Evolutionary conservation across 1,140 invertebrate species (phyloP).

Genomic region (Drosophila subpulchrella): DNA sequence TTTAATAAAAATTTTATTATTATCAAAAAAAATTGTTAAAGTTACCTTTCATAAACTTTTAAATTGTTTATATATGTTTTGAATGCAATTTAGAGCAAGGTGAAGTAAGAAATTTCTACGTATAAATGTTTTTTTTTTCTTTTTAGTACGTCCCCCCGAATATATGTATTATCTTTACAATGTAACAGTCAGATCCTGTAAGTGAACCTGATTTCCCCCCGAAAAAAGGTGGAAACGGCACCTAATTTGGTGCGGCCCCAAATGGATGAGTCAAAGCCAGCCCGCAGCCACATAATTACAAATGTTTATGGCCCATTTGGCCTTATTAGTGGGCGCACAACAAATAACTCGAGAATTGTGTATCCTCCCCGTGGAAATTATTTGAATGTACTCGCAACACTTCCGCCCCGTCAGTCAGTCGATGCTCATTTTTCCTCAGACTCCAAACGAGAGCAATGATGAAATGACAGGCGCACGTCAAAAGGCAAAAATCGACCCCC

Average conservation of each 20-base stretch:
- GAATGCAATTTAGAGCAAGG: no score
- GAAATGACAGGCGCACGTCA: conserved; percentile 78
- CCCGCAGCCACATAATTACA: conserved; percentile 59
- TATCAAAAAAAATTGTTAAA: no score
- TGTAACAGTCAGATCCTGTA: not conserved
- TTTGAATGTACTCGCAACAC: conserved; percentile 45
- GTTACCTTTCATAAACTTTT: no score
- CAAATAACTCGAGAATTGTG: conserved; percentile 75
- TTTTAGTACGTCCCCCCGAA: no score
- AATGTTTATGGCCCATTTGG: conserved; percentile 80
- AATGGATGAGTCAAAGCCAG: conserved; percentile 41
- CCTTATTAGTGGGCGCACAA: conserved; percentile 76
- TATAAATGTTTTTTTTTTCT: no score
- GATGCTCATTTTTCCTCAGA: conserved; percentile 19
- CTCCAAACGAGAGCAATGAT: conserved; percentile 63
- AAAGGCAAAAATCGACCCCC: conserved; percentile 58
- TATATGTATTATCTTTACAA: no score
- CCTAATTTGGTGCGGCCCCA: conserved; percentile 1
- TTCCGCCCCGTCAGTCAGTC: conserved; percentile 69
- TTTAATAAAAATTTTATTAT: no score
- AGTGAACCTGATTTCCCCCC: not conserved
- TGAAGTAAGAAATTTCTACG: no score
- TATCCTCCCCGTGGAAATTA: conserved; percentile 38
- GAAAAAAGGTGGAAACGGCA: not conserved
- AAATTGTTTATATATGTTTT: no score